A percentile compares a stretch with the other conserved stretches of the same genome.
Conservation (phyloP, 1,140 invertebrate species). For the Drosophila kikkawai region DNA sequence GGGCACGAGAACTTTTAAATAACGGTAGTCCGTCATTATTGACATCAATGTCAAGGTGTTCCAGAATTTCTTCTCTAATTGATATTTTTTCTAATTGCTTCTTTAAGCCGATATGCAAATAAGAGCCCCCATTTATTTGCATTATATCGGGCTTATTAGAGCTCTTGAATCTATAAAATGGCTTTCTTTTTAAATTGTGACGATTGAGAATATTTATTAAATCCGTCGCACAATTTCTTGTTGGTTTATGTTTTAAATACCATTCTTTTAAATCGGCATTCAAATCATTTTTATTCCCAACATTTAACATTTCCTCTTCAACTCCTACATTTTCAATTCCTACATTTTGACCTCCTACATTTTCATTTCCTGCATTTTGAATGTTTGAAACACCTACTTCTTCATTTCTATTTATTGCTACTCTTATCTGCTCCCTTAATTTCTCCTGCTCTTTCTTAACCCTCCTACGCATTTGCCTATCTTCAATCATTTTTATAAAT, state of each 20-base stretch:
- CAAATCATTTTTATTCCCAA: background rate
- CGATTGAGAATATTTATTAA: conserved; percentile 12
- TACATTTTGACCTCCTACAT: no score
- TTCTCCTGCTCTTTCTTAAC: no score
- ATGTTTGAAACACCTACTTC: no score
- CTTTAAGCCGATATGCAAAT: conserved; percentile 17
- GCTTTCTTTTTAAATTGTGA: conserved; percentile 10
- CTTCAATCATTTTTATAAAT: no score
- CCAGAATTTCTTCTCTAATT: no score
- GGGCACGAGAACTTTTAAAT: background rate
- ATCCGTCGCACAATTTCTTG: background rate
- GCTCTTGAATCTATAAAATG: conserved; percentile 11
- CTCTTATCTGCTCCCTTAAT: no score
- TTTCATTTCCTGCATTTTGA: no score
- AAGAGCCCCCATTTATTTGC: conserved; percentile 8
- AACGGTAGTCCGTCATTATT: background rate
- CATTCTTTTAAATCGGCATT: background rate
- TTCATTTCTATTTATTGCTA: no score
- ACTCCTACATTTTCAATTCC: no score
- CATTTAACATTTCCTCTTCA: background rate
- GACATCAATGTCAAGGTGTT: no score
- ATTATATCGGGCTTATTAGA: background rate
- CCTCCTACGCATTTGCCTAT: no score
- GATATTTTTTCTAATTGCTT: conserved; percentile 13
- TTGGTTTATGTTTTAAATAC: background rate